Evolutionary conservation across 2,113 vertebrate genomes (phyloP), one percentile per base, ranked within the genome.

Genomic region (Calonectris borealis): DNA sequence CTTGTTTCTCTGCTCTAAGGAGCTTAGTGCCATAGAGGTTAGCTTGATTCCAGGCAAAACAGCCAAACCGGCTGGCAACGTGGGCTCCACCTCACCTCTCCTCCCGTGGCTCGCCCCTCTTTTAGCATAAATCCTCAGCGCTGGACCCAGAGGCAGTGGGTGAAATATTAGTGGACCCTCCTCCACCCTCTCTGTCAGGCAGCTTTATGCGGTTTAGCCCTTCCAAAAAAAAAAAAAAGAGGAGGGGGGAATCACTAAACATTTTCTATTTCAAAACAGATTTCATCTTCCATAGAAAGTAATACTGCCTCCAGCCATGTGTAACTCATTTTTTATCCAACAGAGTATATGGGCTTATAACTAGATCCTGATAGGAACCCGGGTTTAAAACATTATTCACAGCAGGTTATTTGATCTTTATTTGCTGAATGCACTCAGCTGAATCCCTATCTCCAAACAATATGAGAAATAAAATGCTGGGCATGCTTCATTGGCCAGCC

Each of bases 371-470:
- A 98, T 97, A 97, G 97, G 96, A 97, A 97, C 96, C 97, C 73
- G 55, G 97, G 96, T 97, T 98, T 98, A 98, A 98, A 98, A 98
- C 98, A 98, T 98, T 97, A 98, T 97, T 98, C 98, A 98, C 98
- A 97, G 98, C 95, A 96, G 98, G 98, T 97, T 97, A 98, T 97
- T 97, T 97, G 97, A 97, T 98, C 97, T 97, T 98, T 98, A 98
- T 98, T 98, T 98, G 97, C 98, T 95, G 97, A 98, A 97, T 97
- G 98, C 98, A 94, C 96, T 98, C 98, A 96, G 97, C 97, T 97
- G 96, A 98, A 98, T 97, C 97, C 95, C 96, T 91, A 94, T 98
- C 97, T 98, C 97, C 97, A 98, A 98, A 98, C 97, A 98, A 97
- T 98, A 97, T 97, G 94, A 98, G 97, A 98, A 98, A 97, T 97